phyloP scores from a whole-genome alignment of 2,888 invertebrate genomes.

The Onchidella celtica region DNA sequence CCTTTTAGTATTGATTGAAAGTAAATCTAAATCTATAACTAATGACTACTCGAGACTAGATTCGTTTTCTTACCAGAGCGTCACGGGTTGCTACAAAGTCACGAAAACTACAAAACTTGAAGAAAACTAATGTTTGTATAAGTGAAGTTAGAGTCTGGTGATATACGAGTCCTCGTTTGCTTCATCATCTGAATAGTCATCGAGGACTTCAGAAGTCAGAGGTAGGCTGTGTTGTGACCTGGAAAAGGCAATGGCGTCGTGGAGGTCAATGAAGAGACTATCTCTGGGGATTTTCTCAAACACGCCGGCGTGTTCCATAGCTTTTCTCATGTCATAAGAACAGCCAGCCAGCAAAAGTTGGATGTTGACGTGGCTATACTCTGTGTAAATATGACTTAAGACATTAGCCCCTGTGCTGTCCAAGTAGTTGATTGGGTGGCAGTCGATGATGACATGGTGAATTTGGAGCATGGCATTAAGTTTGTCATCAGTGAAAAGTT shows the following conservation, averaged over 20 bases:
- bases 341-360: conserved; percentile 69
- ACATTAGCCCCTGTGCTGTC: conserved; percentile 73
- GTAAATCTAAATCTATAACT: too few relatives aligned
- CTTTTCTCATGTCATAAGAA: conserved; percentile 62
- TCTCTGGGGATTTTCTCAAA: conserved; percentile 68
- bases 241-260: conserved; percentile 70
- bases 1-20: too few relatives aligned
- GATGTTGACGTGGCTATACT: conserved; percentile 72
- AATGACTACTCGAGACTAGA: too few relatives aligned
- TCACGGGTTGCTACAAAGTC: too few relatives aligned
- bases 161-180: conserved; percentile 72
- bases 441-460: conserved; percentile 73
- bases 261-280: conserved; percentile 65
- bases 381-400: conserved; percentile 68
- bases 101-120: too few relatives aligned
- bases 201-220: conserved; percentile 59
- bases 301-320: conserved; percentile 68
- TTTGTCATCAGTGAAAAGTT: conserved; percentile 66
- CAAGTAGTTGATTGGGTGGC: conserved; percentile 69
- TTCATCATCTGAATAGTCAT: conserved; percentile 71
- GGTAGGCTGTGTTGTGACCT: conserved; percentile 62
- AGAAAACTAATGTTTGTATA: too few relatives aligned
- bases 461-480: conserved; percentile 65
- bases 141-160: too few relatives aligned
- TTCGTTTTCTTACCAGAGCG: too few relatives aligned